Evolutionary conservation across 2,797 vertebrate genomes (phyloP).

Genomic region (Hydrocynus forskahlii): DNA sequence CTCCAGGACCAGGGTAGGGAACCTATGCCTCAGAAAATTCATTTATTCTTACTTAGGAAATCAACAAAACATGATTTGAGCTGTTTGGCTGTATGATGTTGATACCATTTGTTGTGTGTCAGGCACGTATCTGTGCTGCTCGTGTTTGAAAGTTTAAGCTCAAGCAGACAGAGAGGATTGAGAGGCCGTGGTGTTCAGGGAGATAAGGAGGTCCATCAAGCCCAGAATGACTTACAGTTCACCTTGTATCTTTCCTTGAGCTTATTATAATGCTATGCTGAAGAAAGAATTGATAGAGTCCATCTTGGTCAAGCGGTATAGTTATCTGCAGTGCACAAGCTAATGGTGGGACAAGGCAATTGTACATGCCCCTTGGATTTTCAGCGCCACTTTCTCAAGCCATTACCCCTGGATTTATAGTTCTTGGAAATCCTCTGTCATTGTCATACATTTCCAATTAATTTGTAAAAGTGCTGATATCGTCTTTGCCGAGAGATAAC

Average conservation of each 20-base stretch:
- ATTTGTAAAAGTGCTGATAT: constrained; percentile 26
- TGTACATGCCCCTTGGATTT: constrained; percentile 15
- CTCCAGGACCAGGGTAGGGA: no score
- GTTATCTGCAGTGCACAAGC: constrained; percentile 15
- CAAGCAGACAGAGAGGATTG: neutral
- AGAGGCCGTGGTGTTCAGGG: neutral
- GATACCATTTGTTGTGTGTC: no score
- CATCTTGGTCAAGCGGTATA: neutral
- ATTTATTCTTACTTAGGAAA: no score
- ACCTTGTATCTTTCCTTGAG: neutral
- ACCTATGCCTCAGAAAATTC: no score
- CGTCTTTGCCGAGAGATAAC: constrained; percentile 1
- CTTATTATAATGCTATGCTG: neutral
- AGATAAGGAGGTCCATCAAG: neutral
- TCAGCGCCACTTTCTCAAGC: neutral
- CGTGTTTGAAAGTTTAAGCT: neutral
- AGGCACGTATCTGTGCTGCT: no score
- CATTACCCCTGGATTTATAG: constrained; percentile 13
- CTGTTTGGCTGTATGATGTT: no score
- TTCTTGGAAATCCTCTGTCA: constrained; percentile 1
- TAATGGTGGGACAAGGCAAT: constrained; percentile 2
- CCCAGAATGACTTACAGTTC: neutral
- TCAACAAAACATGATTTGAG: no score
- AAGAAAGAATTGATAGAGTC: neutral
- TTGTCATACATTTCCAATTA: neutral